These are phyloP conservation scores for Scaeva pyrastri DNA, from an alignment of 2,888 invertebrate species.

Conservation along the genomic window DNA sequence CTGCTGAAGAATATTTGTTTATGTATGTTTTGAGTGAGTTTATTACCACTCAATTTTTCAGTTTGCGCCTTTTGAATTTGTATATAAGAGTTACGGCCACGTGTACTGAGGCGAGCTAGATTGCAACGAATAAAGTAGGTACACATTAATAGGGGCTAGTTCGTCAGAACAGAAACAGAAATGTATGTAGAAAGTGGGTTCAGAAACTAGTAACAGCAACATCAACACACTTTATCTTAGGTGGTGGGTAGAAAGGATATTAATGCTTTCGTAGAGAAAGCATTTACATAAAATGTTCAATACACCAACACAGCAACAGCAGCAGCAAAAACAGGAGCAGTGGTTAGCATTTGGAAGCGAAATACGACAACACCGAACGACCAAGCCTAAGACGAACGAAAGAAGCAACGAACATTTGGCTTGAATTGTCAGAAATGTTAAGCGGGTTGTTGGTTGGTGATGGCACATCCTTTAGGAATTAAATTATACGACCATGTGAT, in stretches of 20 bases:
- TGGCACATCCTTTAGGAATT: constrained; percentile 74
- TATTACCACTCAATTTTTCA: too few relatives aligned
- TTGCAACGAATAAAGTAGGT: constrained; percentile 67
- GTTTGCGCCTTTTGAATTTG: background rate
- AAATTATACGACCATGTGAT: constrained; percentile 75
- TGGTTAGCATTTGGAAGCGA: constrained; percentile 62
- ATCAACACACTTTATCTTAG: constrained; percentile 47
- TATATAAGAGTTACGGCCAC: background rate
- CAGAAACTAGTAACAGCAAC: constrained; percentile 57
- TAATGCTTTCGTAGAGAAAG: constrained; percentile 68
- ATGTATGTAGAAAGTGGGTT: constrained; percentile 73
- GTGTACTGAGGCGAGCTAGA: constrained; percentile 4
- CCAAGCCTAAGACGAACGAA: constrained; percentile 47
- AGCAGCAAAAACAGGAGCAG: constrained; percentile 15
- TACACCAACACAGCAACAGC: constrained; percentile 43
- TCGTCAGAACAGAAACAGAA: constrained; percentile 78
- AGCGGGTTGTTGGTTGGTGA: constrained; percentile 71
- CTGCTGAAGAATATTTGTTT: too few relatives aligned
- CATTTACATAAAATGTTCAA: constrained; percentile 75
- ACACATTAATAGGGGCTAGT: constrained; percentile 78
- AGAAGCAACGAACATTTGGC: constrained; percentile 63
- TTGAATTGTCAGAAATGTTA: constrained; percentile 69
- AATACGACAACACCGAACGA: constrained; percentile 24
- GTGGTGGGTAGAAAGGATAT: constrained; percentile 68
- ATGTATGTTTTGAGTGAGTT: too few relatives aligned